Evolutionary conservation across 92 coral and sea anemone genomes (phyloP).

Genomic region (Palythoa grandiflora): DNA sequence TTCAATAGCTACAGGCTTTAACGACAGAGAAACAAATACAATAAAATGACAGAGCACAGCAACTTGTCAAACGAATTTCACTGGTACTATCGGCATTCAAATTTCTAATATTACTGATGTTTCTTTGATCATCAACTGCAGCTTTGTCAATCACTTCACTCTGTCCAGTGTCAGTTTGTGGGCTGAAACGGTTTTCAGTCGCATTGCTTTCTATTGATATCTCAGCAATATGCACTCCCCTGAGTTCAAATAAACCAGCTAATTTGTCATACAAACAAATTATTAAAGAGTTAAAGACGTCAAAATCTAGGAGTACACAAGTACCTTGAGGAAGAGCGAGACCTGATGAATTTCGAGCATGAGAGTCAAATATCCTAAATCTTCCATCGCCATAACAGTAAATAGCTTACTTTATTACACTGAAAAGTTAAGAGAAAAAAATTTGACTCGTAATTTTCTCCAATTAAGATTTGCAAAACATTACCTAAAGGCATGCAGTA

Average conservation of each 20-base stretch:
- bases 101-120: no score
- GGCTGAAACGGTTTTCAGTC: constrained; percentile 31
- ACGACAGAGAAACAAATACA: background rate
- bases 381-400: background rate
- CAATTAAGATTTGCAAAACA: constrained; percentile 5
- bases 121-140: no score
- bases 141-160: no score
- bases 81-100: no score
- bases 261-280: background rate
- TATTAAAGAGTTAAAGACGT: no score
- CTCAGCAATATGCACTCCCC: constrained; percentile 36
- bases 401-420: background rate
- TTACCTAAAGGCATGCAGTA: constrained; percentile 13
- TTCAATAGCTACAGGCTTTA: constrained; percentile 63
- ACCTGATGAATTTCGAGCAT: constrained; percentile 33
- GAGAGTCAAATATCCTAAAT: constrained; percentile 10
- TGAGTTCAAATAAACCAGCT: constrained; percentile 29
- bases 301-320: no score
- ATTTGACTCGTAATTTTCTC: background rate
- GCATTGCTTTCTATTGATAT: constrained; percentile 31
- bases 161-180: background rate
- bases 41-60: constrained; percentile 52
- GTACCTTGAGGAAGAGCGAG: background rate
- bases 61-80: background rate
- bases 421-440: background rate